Evolutionary conservation across 1,140 invertebrate genomes (phyloP).

Genomic region (Polypedilum pembai): DNA sequence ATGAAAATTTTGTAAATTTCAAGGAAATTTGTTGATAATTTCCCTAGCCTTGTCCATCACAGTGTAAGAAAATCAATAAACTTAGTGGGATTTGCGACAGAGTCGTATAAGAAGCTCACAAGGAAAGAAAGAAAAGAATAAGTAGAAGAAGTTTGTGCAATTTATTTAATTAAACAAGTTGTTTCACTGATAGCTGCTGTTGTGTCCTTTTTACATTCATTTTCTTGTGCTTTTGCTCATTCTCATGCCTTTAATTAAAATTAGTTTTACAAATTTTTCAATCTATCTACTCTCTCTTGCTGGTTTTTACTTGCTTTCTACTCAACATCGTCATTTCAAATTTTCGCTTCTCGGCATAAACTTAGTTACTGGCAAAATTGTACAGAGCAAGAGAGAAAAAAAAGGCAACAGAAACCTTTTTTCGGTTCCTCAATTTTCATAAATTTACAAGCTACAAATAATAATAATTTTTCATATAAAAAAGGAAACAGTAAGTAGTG

Average conservation of each 20-base stretch:
- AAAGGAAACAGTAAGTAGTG: neutral
- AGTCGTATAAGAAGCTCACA: neutral
- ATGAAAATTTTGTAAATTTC: no score
- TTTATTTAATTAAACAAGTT: slow-evolving; percentile 29
- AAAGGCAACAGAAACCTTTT: neutral
- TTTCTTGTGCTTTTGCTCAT: neutral
- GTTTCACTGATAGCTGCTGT: slow-evolving; percentile 26
- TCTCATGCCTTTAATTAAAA: slow-evolving; percentile 25
- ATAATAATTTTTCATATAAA: neutral
- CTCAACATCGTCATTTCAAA: neutral
- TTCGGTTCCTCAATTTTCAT: neutral
- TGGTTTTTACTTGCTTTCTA: neutral
- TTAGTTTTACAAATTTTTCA: slow-evolving; percentile 29
- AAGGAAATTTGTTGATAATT: no score
- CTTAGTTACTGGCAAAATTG: no score
- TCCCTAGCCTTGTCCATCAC: no score
- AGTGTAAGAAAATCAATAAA: neutral
- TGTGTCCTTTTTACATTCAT: slow-evolving; percentile 15
- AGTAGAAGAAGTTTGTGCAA: slow-evolving; percentile 2
- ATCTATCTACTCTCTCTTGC: slow-evolving; percentile 13
- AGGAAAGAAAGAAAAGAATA: slow-evolving; percentile 7
- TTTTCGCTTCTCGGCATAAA: neutral
- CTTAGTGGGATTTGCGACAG: neutral
- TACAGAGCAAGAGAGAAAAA: neutral
- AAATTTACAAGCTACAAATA: neutral